These are phyloP conservation scores for Steatornis caripensis DNA, from an alignment of 2,113 vertebrate species.

Conservation along the genomic window DNA sequence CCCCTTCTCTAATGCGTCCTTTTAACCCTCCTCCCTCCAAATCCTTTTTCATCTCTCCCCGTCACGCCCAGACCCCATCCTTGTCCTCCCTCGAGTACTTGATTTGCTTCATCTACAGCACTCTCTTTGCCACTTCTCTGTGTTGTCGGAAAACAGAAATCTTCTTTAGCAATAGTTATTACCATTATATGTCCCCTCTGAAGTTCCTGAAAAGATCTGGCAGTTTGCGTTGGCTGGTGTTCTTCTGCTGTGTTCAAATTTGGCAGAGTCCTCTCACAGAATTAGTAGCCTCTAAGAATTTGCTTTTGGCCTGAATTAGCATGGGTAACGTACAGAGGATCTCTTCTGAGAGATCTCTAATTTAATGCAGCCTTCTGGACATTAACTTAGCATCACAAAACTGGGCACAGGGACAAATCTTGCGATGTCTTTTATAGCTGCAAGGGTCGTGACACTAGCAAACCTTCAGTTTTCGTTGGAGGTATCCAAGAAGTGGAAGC, in stretches of 20 bases:
- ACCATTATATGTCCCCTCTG: neutral
- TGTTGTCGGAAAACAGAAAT: neutral
- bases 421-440: neutral
- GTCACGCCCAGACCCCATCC: neutral
- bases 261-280: neutral
- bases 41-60: neutral
- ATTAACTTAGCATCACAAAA: neutral
- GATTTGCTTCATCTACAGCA: neutral
- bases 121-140: neutral
- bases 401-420: neutral
- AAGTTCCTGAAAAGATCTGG: constrained; percentile 25
- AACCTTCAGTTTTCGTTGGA: neutral
- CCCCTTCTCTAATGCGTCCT: neutral
- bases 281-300: constrained; percentile 18
- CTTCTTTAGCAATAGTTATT: neutral
- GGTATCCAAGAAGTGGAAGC: neutral
- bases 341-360: neutral
- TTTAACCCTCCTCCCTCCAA: neutral
- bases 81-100: neutral
- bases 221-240: neutral
- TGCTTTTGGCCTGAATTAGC: neutral
- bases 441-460: neutral
- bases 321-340: constrained; percentile 4
- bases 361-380: constrained; percentile 2
- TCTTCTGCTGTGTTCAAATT: neutral